Evolutionary conservation across 2,797 vertebrate species (phyloP), one percentile per base, ranked within the genome.

Genomic region (Xiphorhynchus erythropygius): DNA sequence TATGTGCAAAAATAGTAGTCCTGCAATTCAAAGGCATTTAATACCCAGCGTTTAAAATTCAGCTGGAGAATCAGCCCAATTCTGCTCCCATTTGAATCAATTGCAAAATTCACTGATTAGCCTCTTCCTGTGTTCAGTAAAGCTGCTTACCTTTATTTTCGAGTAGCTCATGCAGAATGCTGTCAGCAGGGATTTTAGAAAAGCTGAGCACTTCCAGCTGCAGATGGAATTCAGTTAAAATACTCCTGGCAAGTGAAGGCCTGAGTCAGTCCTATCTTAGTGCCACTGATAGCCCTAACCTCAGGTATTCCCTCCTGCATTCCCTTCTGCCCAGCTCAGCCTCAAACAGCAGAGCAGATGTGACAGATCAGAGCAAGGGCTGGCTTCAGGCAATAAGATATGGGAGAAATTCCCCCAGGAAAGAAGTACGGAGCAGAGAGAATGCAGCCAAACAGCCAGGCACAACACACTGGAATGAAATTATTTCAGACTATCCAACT

Each of bases 181-280:
- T 85, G 21, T 90, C 81, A 83, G 89, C 78, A 75, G 5, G 79
- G 88, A 55, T 92, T 73, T 87, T 46, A 87, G 52, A 71, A 74
- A 80, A 74, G 89, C 81, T 89, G 71, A 91, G 81, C 84, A n/a
- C 44, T 96, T 87, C 56, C 89, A 85, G 81, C 87, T 94, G 70
- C 50, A 50, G 57, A 37, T 71, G 35, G 64, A 77, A 93, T 84
- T 92, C 50, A 71, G 84, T 62, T 83, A 75, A 91, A 94, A 68
- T 50, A 65, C 60, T 44, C 13, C 6, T 41, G 89, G 39, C 60
- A 94, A 90, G 50, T 37, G 49, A 82, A 73, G 49, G 62, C 57
- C 50, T 65, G 75, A 73, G 11, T 82, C 56, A 32, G 55, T 79
- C n/a, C 44, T 39, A 15, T 42, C 55, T 71, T 74, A n/a, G 3